Base-by-base conservation (phyloP, 1,140 invertebrate species). In the Lepidotrigona ventralis region DNA sequence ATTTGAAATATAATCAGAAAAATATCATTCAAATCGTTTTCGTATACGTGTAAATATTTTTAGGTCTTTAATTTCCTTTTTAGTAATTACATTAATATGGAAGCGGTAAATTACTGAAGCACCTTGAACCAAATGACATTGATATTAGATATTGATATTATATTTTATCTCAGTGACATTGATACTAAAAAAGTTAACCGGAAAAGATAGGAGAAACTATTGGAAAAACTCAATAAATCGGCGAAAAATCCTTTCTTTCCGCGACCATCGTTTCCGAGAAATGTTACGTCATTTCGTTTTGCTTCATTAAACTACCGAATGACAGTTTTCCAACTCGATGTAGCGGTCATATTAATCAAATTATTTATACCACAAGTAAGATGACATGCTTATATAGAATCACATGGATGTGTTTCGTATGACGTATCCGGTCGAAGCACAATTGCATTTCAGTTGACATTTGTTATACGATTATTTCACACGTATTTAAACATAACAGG, bases 281-380 rank as follows among this genome's bases (percentile, higher is more conserved):
- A 51, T 2, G 6, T 29, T 64, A 0, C n/a, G 53, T 23, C 23
- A 26, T 9, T 58, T 17, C 56, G 21, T 46, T 60, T 23, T 6
- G 15, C 14, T 46, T 60, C 14, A 39, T 63, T 63, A 63, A 63
- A 68, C 11, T 21, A 4, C 17, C 17, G 4, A 53, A 33, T 19
- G 11, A 1, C 2, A 17, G 21, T 39, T n/a, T 39, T 2, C 11
- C 1, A 8, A 12, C 26, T n/a, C 64, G 11, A n/a, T 58, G 39
- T 15, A 70, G 29, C 66, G 74, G 81, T 78, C 81, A 11, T 63
- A 78, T 83, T 83, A 83, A 83, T 78, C 74, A 70, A 78, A 83
- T 83, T 83, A 83, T 83, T 78, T 78, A 83, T 83, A 56, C 26
- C 11, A n/a, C 23, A 19, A 33, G 26, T 39, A 60, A 33, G 1